These are phyloP conservation scores for Drosophila hydei DNA, from an alignment of 1,140 invertebrate genomes.

Conservation along the genomic window DNA sequence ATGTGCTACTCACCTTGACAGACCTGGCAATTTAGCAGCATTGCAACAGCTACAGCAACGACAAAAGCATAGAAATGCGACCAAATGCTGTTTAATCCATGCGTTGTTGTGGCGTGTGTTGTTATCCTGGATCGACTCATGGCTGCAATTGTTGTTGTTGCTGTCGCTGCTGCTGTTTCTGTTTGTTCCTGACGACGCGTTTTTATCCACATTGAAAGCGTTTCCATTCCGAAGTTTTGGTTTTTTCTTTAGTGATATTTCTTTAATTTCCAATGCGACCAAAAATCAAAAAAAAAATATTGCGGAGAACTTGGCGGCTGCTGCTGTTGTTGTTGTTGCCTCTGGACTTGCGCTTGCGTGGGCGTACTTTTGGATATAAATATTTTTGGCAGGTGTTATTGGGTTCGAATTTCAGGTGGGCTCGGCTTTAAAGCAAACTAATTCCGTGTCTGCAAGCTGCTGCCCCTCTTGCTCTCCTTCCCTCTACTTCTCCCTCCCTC, in stretches of 20 bases:
- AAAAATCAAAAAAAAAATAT: slow-evolving; percentile 39
- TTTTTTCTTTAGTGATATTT: slow-evolving; percentile 11
- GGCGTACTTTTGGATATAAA: slow-evolving; percentile 27
- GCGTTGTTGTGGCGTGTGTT: slow-evolving; percentile 20
- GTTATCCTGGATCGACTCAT: slow-evolving; percentile 15
- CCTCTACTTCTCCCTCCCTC: slow-evolving; percentile 3
- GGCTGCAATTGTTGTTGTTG: slow-evolving; percentile 27
- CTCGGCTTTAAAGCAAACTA: slow-evolving; percentile 23
- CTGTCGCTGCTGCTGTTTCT: slow-evolving; percentile 25
- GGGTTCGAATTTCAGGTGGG: slow-evolving; percentile 51
- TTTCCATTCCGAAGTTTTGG: slow-evolving; percentile 48
- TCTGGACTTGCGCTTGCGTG: slow-evolving; percentile 53
- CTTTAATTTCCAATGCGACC: slow-evolving; percentile 27
- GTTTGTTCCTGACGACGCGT: slow-evolving; percentile 71
- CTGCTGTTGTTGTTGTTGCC: slow-evolving; percentile 23
- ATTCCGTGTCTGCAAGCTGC: slow-evolving; percentile 5
- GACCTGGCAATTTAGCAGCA: slow-evolving; percentile 58
- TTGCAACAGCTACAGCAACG: slow-evolving; percentile 64
- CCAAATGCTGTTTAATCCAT: slow-evolving; percentile 69
- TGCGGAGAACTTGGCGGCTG: background rate
- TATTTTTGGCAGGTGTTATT: slow-evolving; percentile 12
- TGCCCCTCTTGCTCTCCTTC: background rate
- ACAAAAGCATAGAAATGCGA: slow-evolving; percentile 34
- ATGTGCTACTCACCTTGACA: slow-evolving; percentile 68
- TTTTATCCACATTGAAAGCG: slow-evolving; percentile 43